phyloP scores from a whole-genome alignment of 2,888 invertebrate species.

The Holacanthella duospinosa region DNA sequence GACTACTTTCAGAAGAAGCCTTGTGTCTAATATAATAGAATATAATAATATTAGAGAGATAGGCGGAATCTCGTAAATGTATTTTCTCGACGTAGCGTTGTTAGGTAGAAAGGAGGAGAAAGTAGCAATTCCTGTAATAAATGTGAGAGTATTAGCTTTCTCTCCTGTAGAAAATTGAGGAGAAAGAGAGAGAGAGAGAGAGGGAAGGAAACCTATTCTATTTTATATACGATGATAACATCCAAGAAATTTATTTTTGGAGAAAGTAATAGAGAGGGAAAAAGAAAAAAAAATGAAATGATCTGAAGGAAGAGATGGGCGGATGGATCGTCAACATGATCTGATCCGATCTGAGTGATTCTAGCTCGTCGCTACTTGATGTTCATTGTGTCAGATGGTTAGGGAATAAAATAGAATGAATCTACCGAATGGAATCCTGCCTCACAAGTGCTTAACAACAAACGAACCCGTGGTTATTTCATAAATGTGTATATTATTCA shows the following conservation, averaged over 20 bases:
- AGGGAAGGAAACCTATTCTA: slow-evolving; percentile 1
- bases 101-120: slow-evolving; percentile 3
- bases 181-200: slow-evolving; percentile 2
- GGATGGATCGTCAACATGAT: slow-evolving; percentile 13
- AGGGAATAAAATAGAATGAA: not conserved
- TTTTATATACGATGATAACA: slow-evolving; percentile 6
- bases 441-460: not conserved
- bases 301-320: slow-evolving; percentile 8
- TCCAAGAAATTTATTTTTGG: not conserved
- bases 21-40: not conserved
- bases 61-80: not conserved
- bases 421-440: not conserved
- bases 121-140: slow-evolving; percentile 14
- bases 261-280: not conserved
- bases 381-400: slow-evolving; percentile 1
- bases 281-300: slow-evolving; percentile 3
- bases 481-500: slow-evolving; percentile 20
- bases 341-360: slow-evolving; percentile 4
- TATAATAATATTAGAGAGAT: slow-evolving; percentile 4
- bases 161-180: not conserved
- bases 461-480: slow-evolving; percentile 2
- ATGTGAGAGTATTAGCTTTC: slow-evolving; percentile 12
- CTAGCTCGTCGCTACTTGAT: slow-evolving; percentile 9
- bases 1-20: too few relatives aligned
- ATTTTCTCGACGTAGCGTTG: not conserved